Percentiles rank a stretch among this genome's conserved stretches.
Conservation (phyloP, 2,113 vertebrate species). For the Mormyrus lacerda region DNA sequence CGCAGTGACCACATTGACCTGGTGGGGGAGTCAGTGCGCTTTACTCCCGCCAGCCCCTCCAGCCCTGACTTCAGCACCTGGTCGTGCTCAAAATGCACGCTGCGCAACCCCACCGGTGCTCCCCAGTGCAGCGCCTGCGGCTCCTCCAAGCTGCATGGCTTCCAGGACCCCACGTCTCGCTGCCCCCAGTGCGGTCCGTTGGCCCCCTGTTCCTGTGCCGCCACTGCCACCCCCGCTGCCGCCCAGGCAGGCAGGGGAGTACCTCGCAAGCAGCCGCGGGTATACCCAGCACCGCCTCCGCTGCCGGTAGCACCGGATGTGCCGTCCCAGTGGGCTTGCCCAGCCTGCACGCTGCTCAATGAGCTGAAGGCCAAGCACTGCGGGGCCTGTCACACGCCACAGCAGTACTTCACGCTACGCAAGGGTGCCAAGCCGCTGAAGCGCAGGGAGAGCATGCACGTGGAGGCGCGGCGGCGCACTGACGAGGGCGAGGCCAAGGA, state of each 20-base stretch:
- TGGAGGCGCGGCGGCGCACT: conserved; percentile 81
- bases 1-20: conserved; percentile 76
- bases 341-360: conserved; percentile 87
- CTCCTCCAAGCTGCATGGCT: conserved; percentile 90
- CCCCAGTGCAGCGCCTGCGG: conserved; percentile 80
- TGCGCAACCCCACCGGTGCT: conserved; percentile 76
- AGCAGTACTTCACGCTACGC: conserved; percentile 75
- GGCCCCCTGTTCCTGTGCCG: conserved; percentile 43
- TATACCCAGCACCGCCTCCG: conserved; percentile 40
- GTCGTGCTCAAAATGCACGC: conserved; percentile 89
- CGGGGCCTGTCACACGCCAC: conserved; percentile 82
- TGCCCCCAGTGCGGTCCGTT: conserved; percentile 62
- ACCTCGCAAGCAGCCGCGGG: conserved; percentile 57
- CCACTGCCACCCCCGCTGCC: conserved; percentile 39
- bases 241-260: conserved; percentile 30
- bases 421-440: conserved; percentile 72
- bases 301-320: conserved; percentile 47
- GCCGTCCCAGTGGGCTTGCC: conserved; percentile 76
- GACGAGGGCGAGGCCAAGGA: conserved; percentile 96
- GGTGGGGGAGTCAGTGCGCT: conserved; percentile 78
- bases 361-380: conserved; percentile 81
- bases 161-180: conserved; percentile 69
- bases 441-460: conserved; percentile 87
- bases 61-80: conserved; percentile 93
- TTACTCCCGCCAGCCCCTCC: conserved; percentile 83